These are phyloP conservation scores for Linnaemya tessellans DNA, from an alignment of 2,888 invertebrate genomes.

Conservation along the genomic window DNA sequence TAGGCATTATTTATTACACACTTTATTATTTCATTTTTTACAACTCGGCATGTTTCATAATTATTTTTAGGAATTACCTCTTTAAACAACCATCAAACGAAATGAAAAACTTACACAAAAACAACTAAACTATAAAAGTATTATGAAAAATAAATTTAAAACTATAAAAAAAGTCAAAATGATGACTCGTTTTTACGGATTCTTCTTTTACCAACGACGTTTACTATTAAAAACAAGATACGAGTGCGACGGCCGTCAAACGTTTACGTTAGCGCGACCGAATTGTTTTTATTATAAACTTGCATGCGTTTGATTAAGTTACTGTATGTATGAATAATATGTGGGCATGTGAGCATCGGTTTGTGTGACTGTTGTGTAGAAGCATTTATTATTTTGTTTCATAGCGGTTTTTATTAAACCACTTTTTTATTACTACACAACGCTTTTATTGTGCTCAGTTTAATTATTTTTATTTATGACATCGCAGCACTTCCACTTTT, in stretches of 20 bases:
- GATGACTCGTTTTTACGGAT: slow-evolving; percentile 72
- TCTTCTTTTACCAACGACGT: slow-evolving; percentile 64
- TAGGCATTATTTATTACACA: slow-evolving; percentile 14
- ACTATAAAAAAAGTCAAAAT: slow-evolving; percentile 53
- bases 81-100: slow-evolving; percentile 30
- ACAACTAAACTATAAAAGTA: slow-evolving; percentile 55
- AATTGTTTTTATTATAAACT: slow-evolving; percentile 52
- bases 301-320: slow-evolving; percentile 68
- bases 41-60: background rate
- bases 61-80: slow-evolving; percentile 35
- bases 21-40: slow-evolving; percentile 32
- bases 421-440: slow-evolving; percentile 25
- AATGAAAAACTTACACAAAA: slow-evolving; percentile 35
- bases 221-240: slow-evolving; percentile 64
- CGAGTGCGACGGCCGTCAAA: slow-evolving; percentile 56
- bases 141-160: slow-evolving; percentile 48
- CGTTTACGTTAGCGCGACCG: slow-evolving; percentile 67
- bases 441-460: background rate
- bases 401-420: slow-evolving; percentile 57
- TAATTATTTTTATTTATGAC: slow-evolving; percentile 28
- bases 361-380: slow-evolving; percentile 38
- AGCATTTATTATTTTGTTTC: slow-evolving; percentile 48
- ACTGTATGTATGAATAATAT: slow-evolving; percentile 27
- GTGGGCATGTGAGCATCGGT: slow-evolving; percentile 20
- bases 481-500: slow-evolving; percentile 26